Percentiles rank a stretch among this genome's conserved stretches.
These are phyloP conservation scores for Vulpes ferrilata DNA, from an alignment of 2,113 vertebrate species.

Conservation along the genomic window DNA sequence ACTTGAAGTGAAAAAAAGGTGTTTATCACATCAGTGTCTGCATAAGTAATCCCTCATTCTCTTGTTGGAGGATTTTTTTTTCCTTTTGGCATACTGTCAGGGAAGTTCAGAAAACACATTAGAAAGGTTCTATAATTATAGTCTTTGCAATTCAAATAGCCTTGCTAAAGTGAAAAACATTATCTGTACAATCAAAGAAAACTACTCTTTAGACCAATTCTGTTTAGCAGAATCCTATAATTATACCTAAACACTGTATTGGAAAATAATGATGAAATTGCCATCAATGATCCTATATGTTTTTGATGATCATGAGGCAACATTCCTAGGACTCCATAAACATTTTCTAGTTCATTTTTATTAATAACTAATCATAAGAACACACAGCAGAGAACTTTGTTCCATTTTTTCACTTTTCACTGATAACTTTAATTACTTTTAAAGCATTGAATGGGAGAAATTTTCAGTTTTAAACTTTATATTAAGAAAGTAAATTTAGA, in stretches of 20 bases:
- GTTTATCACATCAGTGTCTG: constrained; percentile 69
- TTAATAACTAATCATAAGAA: not conserved
- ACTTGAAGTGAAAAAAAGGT: constrained; percentile 75
- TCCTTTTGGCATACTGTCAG: constrained; percentile 43
- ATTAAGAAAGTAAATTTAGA: not conserved
- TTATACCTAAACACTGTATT: not conserved
- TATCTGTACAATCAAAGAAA: constrained; percentile 65
- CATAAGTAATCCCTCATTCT: constrained; percentile 28
- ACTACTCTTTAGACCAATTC: constrained; percentile 11
- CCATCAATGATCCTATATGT: not conserved
- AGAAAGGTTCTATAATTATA: constrained; percentile 55
- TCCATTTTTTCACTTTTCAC: constrained; percentile 26
- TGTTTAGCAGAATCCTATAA: constrained; percentile 41
- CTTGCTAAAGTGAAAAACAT: constrained; percentile 49
- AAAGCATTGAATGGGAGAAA: not conserved
- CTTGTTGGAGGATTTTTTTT: not conserved
- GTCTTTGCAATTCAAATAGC: constrained; percentile 34
- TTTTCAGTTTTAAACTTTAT: not conserved
- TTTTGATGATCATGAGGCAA: not conserved
- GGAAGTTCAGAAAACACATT: constrained; percentile 71
- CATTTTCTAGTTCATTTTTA: not conserved
- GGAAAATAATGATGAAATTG: not conserved
- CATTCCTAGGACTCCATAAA: not conserved
- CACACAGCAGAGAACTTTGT: not conserved
- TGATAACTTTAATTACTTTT: constrained; percentile 17